Evolutionary conservation across 2,113 vertebrate genomes (phyloP).

Genomic region (Clarias magur): DNA sequence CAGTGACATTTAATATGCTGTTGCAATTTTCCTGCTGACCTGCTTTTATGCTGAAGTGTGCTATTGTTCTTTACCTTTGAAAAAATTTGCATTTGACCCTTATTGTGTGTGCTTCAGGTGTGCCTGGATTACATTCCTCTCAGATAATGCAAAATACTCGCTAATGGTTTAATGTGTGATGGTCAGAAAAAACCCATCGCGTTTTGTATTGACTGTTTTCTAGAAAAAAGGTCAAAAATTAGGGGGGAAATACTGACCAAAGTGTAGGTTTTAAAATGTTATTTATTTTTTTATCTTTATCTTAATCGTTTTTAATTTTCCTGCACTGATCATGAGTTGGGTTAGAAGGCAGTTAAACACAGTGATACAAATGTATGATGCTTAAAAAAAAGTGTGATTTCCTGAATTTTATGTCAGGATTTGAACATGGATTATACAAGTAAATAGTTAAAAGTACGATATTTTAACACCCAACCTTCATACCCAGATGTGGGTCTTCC

Average conservation of each 20-base stretch:
- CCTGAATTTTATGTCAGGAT: background rate
- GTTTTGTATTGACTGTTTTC: background rate
- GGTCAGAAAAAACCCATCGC: background rate
- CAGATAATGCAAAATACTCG: slow-evolving; percentile 7
- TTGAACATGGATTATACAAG: background rate
- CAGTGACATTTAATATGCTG: slow-evolving; percentile 39
- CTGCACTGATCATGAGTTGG: background rate
- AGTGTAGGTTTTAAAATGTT: background rate
- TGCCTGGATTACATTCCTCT: background rate
- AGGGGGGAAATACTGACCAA: background rate
- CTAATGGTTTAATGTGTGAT: background rate
- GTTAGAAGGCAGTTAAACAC: background rate
- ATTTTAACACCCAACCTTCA: background rate
- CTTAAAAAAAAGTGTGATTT: background rate
- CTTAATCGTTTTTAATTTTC: background rate
- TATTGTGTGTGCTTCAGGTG: slow-evolving; percentile 3
- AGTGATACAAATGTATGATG: background rate
- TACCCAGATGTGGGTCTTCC: background rate
- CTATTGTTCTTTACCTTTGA: slow-evolving; percentile 21
- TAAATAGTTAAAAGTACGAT: background rate
- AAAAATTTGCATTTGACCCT: slow-evolving; percentile 25
- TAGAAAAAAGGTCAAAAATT: background rate
- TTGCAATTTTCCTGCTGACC: slow-evolving; percentile 25
- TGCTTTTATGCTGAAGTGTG: slow-evolving; percentile 4
- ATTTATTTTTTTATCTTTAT: background rate